Evolutionary conservation across 2,888 invertebrate species (phyloP).

Genomic region (Subacronicta megacephala): DNA sequence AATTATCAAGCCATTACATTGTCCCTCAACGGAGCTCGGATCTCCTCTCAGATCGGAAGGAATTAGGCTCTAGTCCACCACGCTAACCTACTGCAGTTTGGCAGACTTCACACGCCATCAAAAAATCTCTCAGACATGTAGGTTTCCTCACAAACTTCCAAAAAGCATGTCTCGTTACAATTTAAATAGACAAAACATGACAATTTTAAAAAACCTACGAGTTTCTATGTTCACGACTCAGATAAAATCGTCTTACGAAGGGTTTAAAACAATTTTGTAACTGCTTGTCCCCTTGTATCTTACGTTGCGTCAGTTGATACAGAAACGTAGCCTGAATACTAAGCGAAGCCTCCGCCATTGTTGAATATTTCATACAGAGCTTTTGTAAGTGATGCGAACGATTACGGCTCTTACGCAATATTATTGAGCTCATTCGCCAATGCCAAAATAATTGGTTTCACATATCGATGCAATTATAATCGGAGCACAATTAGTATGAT

Average conservation of each 20-base stretch:
- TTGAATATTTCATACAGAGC: constrained; percentile 76
- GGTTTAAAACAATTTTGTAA: constrained; percentile 51
- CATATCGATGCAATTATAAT: constrained; percentile 30
- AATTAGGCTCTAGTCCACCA: too few species aligned
- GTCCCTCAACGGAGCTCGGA: too few species aligned
- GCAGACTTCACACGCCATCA: too few species aligned
- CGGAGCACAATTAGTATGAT: constrained; percentile 14
- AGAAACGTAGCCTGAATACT: constrained; percentile 79
- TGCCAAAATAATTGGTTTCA: constrained; percentile 38
- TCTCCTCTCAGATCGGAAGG: too few species aligned
- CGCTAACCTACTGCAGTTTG: too few species aligned
- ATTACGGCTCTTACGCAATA: constrained; percentile 35
- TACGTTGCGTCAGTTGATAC: constrained; percentile 72
- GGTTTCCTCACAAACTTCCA: constrained; percentile 33
- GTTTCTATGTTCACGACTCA: constrained; percentile 54
- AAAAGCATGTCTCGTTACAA: constrained; percentile 41
- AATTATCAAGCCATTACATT: too few species aligned
- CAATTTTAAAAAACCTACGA: constrained; percentile 41
- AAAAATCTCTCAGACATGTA: too few species aligned
- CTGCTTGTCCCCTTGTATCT: constrained; percentile 64
- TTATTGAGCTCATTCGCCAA: constrained; percentile 39
- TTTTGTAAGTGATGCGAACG: constrained; percentile 63
- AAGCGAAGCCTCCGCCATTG: constrained; percentile 69
- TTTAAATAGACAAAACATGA: constrained; percentile 47
- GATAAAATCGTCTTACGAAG: constrained; percentile 53